These are phyloP conservation scores for Gobionotothen gibberifrons DNA, from an alignment of 2,797 vertebrate genomes.

Conservation along the genomic window DNA sequence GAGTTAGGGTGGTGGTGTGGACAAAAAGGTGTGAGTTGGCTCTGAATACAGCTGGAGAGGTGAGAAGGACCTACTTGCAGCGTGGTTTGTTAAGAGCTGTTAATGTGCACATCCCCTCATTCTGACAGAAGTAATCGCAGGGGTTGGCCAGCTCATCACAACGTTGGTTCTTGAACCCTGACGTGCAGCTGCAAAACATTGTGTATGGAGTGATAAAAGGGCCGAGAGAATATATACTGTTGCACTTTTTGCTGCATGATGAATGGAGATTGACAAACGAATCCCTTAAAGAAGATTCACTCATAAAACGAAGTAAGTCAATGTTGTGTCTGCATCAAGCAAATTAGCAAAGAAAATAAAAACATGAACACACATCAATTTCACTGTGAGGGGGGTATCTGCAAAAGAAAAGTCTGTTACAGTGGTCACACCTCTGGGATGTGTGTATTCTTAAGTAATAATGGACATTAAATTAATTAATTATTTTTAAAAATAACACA, in stretches of 20 bases:
- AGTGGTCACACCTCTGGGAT: constrained; percentile 13
- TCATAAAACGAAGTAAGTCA: constrained; percentile 34
- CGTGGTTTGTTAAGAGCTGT: constrained; percentile 99
- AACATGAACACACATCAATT: constrained; percentile 44
- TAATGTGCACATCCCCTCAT: constrained; percentile 99
- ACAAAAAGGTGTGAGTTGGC: constrained; percentile 65
- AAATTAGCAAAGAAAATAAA: constrained; percentile 48
- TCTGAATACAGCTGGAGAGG: constrained; percentile 74
- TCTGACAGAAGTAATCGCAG: constrained; percentile 99
- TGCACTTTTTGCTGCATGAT: constrained; percentile 53
- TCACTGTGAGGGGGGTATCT: constrained; percentile 29
- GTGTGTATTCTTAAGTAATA: constrained; percentile 8
- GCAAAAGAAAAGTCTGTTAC: constrained; percentile 37
- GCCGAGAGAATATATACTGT: constrained; percentile 63
- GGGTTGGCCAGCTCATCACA: constrained; percentile 99
- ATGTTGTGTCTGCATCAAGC: constrained; percentile 35
- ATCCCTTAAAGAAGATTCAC: constrained; percentile 47
- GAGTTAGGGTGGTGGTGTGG: constrained; percentile 61
- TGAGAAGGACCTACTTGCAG: constrained; percentile 98
- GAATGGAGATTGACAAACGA: constrained; percentile 55
- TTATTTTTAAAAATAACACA: background rate
- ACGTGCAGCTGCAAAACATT: constrained; percentile 98
- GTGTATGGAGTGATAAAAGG: constrained; percentile 77
- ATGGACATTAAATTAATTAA: background rate
- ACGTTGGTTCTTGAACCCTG: constrained; percentile 99